phyloP scores from a whole-genome alignment of 1,140 invertebrate genomes.

The Sminthurides bifidus region DNA sequence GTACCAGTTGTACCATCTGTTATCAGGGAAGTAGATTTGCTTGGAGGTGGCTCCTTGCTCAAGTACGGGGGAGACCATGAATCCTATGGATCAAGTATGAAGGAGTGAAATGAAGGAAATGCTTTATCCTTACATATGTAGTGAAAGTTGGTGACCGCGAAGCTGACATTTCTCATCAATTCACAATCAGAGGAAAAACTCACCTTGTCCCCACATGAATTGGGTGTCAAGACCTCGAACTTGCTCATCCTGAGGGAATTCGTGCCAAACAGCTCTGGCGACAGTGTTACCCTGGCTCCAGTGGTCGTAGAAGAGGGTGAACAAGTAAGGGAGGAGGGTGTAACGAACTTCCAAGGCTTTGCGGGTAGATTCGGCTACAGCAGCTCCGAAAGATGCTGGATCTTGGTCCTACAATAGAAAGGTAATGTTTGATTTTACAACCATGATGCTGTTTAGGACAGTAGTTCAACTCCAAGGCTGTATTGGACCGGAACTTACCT shows the following conservation, averaged over 20 bases:
- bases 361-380: conserved; percentile 31
- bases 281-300: conserved; percentile 30
- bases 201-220: conserved; percentile 33
- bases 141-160: conserved; percentile 29
- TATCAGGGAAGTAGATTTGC: conserved; percentile 37
- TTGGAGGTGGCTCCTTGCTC: conserved; percentile 27
- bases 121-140: neutral
- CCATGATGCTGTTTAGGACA: neutral
- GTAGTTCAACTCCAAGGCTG: neutral
- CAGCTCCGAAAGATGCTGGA: conserved; percentile 29
- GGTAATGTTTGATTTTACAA: neutral
- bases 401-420: conserved; percentile 33
- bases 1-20: conserved; percentile 40
- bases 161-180: neutral
- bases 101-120: neutral
- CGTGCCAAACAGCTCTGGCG: conserved; percentile 31
- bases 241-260: conserved; percentile 32
- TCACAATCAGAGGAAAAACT: neutral
- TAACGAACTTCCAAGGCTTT: conserved; percentile 39
- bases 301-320: conserved; percentile 40
- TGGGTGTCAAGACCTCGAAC: conserved; percentile 33
- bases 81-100: neutral
- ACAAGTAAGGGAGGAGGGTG: conserved; percentile 41
- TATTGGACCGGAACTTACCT: neutral
- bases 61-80: conserved; percentile 33